These are phyloP conservation scores for Calyptomena viridis DNA, from an alignment of 2,113 vertebrate genomes.

Conservation along the genomic window DNA sequence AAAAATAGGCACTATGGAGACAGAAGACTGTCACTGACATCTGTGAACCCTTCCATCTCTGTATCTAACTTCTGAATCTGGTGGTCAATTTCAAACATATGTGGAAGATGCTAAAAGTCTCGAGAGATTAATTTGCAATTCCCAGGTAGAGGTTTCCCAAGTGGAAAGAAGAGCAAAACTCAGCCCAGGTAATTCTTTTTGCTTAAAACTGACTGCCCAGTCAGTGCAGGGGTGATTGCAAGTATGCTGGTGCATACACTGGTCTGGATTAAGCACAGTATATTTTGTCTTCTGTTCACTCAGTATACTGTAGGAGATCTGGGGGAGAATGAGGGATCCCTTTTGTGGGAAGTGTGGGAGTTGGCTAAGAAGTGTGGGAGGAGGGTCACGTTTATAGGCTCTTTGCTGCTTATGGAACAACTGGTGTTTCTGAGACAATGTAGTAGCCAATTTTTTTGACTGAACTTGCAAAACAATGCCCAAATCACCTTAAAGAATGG, in stretches of 20 bases:
- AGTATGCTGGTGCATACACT: rapidly evolving
- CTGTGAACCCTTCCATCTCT: background rate
- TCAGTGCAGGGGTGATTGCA: background rate
- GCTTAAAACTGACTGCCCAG: background rate
- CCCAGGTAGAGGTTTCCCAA: background rate
- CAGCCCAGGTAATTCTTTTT: background rate
- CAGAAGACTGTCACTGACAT: background rate
- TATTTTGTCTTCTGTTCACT: background rate
- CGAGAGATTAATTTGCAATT: background rate
- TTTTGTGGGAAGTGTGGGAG: background rate
- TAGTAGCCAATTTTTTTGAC: background rate
- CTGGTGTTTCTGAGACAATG: background rate
- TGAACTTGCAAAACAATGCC: background rate
- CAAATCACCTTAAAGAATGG: background rate
- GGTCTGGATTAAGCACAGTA: background rate
- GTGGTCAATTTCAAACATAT: background rate
- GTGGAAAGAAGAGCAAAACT: background rate
- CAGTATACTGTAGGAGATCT: background rate
- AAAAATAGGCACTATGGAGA: background rate
- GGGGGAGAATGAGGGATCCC: background rate
- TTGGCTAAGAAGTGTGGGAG: background rate
- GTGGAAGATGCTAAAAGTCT: background rate
- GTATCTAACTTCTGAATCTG: background rate
- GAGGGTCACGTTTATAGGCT: background rate
- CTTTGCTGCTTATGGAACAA: background rate